Percentiles rank a stretch among this genome's conserved stretches.
Conservation (phyloP, 2,797 vertebrate species). For the Pachyuromys duprasi region DNA sequence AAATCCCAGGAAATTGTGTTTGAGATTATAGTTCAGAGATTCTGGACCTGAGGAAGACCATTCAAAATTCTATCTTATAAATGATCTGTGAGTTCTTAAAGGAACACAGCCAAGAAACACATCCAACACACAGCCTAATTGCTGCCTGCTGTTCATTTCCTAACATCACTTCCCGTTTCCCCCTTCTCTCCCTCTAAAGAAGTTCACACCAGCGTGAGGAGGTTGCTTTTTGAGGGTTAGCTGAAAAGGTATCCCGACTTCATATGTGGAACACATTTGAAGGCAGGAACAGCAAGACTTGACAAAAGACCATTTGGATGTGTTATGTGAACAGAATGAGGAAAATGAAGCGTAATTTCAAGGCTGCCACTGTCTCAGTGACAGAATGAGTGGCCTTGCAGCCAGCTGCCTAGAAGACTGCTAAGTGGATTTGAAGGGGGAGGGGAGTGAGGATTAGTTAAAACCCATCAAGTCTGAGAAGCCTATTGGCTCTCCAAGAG, state of each 20-base stretch:
- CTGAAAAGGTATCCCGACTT: conserved; percentile 17
- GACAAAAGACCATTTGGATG: neutral
- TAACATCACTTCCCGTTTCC: neutral
- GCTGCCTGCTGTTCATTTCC: neutral
- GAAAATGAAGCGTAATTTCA: neutral
- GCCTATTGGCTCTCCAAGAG: neutral
- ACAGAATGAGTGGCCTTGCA: neutral
- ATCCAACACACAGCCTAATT: neutral
- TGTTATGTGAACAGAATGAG: neutral
- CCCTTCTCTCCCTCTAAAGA: neutral
- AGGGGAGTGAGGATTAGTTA: neutral
- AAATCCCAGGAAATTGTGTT: neutral
- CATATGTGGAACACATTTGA: neutral
- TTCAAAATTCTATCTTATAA: neutral
- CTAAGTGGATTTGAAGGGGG: neutral
- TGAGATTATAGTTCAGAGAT: neutral
- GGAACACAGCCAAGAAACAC: neutral
- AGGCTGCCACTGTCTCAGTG: neutral
- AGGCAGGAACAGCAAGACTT: neutral
- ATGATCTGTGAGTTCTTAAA: neutral
- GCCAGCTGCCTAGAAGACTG: too few species aligned
- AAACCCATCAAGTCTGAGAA: neutral
- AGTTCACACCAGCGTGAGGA: neutral
- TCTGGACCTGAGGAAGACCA: neutral
- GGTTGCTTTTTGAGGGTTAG: neutral